Base-by-base conservation (phyloP, 92 coral and sea anemone genomes). In the Epizoanthus scotinus region DNA sequence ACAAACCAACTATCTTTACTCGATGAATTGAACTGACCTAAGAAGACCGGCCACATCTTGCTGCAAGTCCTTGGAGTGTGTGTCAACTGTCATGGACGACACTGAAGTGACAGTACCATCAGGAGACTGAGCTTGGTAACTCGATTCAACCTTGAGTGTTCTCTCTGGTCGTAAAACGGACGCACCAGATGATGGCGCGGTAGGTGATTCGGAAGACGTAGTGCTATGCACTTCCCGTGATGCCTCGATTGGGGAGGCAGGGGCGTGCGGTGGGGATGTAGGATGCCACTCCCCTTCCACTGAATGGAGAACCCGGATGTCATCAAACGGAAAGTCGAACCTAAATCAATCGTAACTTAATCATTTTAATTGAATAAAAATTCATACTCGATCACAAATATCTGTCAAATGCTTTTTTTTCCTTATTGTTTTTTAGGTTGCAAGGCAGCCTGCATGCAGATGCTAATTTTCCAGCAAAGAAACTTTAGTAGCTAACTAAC, bases 151-250 rank as follows among this genome's bases (percentile, higher is more conserved):
- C 26, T 58, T 26, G 57, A 68, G 50, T 6, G 87, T 29, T 15
- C 25, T 38, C 6, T 60, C 61, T 9, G 55, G 19, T 65, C 22
- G 63, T 17, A 29, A 78, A 7, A 57, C 17, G 70, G 57, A 62
- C 66, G 62, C 38, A 50, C 58, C 59, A 52, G 61, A 55, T 63
- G 71, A 29, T 10, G 73, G 40, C 15, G 56, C 55, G 3, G 86
- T 54, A 14, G 81, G 85, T 13, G 87, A 63, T 64, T 89, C 91
- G 8, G 79, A 71, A 8, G 88, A 83, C 18, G 98, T 95, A 28
- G 98, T 90, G 42, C 92, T 90, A 6, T 97, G 95, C 36, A 91
- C 77, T 54, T 91, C 97, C 2, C 94, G 83, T 12, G 82, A 54
- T 31, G 93, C 80, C 52, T 74, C 80, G 89, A 73, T 87, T 26